phyloP scores from a whole-genome alignment of 2,113 vertebrate species.

The Uria lomvia region DNA sequence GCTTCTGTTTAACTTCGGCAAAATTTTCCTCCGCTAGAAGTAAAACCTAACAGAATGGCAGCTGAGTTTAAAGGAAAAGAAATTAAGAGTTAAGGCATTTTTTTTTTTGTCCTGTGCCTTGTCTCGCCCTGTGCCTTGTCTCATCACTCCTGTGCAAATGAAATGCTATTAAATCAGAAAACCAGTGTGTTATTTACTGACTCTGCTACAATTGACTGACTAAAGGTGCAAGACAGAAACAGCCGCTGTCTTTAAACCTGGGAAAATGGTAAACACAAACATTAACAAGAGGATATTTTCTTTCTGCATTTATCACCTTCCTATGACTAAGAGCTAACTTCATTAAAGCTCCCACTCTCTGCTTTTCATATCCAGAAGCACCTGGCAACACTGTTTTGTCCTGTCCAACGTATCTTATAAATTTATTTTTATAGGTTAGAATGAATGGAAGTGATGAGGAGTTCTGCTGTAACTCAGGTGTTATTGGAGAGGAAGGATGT shows the following conservation, averaged over 20 bases:
- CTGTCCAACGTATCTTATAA: neutral
- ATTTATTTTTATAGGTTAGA: neutral
- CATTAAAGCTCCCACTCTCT: neutral
- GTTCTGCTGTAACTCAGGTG: neutral
- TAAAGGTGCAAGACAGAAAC: neutral
- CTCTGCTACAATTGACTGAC: neutral
- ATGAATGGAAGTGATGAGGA: neutral
- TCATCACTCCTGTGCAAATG: neutral
- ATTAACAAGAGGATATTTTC: neutral
- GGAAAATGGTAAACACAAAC: neutral
- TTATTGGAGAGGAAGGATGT: neutral
- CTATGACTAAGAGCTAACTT: neutral
- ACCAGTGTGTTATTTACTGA: neutral
- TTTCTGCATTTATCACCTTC: neutral
- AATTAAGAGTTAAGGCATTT: neutral
- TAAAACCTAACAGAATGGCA: neutral
- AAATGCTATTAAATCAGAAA: neutral
- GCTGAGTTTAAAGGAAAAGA: neutral
- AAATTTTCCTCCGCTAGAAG: neutral
- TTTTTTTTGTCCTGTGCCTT: neutral
- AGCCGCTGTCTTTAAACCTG: neutral
- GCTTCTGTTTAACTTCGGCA: neutral
- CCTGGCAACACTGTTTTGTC: neutral
- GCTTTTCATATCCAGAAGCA: slow-evolving; percentile 9
- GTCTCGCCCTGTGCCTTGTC: neutral